Evolutionary conservation across 2,797 vertebrate species (phyloP).

Genomic region (Bradypodion ventrale): DNA sequence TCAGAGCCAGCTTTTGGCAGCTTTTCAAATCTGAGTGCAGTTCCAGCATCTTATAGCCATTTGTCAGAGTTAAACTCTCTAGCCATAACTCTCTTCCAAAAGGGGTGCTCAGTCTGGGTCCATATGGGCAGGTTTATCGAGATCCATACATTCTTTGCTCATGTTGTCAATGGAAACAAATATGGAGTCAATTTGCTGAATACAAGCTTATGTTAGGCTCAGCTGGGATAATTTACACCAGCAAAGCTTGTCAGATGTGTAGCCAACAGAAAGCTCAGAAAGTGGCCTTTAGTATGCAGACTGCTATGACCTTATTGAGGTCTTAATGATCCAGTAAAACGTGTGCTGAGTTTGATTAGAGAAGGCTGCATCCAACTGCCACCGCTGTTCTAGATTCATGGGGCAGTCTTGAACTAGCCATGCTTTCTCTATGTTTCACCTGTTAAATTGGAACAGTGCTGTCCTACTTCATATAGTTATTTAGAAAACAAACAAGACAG

Average conservation of each 20-base stretch:
- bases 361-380: background rate
- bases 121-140: constrained; percentile 1
- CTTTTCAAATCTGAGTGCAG: background rate
- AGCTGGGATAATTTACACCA: constrained; percentile 26
- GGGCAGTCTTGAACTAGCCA: background rate
- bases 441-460: background rate
- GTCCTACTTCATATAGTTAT: background rate
- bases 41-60: accelerated
- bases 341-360: background rate
- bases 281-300: background rate
- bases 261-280: background rate
- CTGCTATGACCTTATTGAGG: background rate
- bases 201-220: background rate
- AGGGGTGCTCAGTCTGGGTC: background rate
- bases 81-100: background rate
- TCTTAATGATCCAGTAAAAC: background rate
- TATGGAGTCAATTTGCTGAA: constrained; percentile 21
- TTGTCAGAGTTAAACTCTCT: background rate
- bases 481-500: background rate
- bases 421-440: background rate
- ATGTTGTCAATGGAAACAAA: constrained; percentile 11
- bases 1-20: background rate
- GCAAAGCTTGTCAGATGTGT: background rate
- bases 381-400: background rate
- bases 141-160: constrained; percentile 5